Conservation (phyloP, 2,113 vertebrate genomes). For the Sakesphorus luctuosus region DNA sequence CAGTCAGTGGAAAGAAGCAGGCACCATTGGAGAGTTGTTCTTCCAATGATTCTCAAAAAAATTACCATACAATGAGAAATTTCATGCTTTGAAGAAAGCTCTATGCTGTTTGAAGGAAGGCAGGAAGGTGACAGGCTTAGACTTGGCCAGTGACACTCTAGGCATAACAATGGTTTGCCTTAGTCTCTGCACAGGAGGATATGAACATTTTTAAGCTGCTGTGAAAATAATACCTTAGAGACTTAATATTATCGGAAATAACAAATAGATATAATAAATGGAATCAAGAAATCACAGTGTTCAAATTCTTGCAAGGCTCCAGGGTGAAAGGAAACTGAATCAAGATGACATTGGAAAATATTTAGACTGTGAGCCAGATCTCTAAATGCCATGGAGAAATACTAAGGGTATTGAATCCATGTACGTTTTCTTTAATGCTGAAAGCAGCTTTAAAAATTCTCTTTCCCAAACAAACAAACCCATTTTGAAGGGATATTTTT, state of each 20-base stretch:
- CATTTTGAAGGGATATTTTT: neutral
- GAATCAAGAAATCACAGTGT: neutral
- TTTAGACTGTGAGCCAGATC: neutral
- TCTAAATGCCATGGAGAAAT: neutral
- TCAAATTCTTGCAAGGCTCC: neutral
- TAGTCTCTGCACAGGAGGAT: neutral
- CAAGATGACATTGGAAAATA: neutral
- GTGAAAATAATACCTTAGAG: neutral
- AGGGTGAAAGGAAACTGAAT: neutral
- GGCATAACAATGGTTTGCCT: neutral
- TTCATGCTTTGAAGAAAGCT: neutral
- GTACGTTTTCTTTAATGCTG: neutral
- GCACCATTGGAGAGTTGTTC: neutral
- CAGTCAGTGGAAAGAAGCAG: neutral
- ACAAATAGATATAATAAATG: neutral
- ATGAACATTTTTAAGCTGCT: conserved; percentile 12
- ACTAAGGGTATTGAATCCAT: neutral
- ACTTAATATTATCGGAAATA: neutral
- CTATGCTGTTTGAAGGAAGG: neutral
- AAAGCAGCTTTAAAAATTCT: neutral
- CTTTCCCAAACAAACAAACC: neutral
- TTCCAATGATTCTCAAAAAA: neutral
- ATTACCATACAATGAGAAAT: neutral
- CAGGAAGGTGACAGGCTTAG: neutral
- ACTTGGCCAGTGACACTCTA: neutral